phyloP scores from a whole-genome alignment of 2,797 vertebrate species.

The Diglossa cyanea region DNA sequence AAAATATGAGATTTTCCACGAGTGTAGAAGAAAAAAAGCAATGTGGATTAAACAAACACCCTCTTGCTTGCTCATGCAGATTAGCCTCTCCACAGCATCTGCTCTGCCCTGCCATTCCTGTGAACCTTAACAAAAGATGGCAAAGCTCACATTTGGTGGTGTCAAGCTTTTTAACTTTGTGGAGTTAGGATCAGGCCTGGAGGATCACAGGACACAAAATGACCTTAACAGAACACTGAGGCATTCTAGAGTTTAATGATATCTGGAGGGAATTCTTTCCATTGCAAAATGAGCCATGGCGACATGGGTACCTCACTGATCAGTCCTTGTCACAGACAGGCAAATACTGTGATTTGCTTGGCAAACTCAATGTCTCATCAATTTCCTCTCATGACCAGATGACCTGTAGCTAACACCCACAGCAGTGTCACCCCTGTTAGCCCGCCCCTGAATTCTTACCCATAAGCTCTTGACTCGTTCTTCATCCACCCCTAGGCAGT shows the following conservation, averaged over 20 bases:
- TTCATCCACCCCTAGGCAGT: not conserved
- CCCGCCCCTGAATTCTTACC: not conserved
- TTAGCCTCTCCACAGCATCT: not conserved
- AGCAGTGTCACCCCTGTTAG: not conserved
- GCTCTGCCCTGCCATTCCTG: not conserved
- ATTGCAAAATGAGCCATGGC: rapidly evolving
- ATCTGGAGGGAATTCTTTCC: not conserved
- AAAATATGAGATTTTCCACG: not conserved
- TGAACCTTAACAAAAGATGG: not conserved
- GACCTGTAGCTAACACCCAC: not conserved
- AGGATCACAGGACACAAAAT: not conserved
- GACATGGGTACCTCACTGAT: rapidly evolving
- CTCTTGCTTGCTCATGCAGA: not conserved
- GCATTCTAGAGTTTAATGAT: not conserved
- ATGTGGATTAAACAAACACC: not conserved
- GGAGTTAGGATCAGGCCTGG: not conserved
- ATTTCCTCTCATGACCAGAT: not conserved
- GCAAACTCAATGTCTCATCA: not conserved
- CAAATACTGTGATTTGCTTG: not conserved
- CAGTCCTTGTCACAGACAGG: not conserved
- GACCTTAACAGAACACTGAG: not conserved
- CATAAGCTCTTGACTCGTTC: not conserved
- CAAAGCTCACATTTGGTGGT: not conserved
- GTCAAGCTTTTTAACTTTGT: not conserved
- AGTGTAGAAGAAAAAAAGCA: not conserved